Base-by-base conservation (phyloP, 2,113 vertebrate species). In the Charina bottae region DNA sequence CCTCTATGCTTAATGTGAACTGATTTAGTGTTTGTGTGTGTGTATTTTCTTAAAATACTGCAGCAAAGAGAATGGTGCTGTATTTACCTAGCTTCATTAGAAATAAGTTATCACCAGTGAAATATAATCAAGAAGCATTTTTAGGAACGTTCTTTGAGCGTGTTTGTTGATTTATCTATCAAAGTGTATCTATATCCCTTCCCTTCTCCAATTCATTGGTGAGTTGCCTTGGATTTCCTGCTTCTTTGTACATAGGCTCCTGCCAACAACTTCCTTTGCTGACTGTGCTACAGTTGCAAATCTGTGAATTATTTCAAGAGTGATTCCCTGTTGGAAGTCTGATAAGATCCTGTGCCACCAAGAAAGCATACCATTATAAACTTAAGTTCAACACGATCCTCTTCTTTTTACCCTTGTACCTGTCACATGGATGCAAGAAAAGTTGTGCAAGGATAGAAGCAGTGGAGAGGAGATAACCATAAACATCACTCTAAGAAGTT, bases 361-460 rank as follows among this genome's bases (percentile, higher is more conserved):
- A 19, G 78, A 94, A 95, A 90, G 91, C 94, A 84, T 93, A 94
- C 88, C 94, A 88, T 96, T 95, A 92, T 92, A 96, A 92, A 95
- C 94, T 60, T 90, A 85, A 94, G 92, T 78, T 91, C 91, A 95
- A 94, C 83, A 93, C 42, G 91, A 94, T 95, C 84, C 91, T 94
- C 91, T 93, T 94, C 93, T 84, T 95, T 96, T 94, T 93, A 95
- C 90, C 92, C 90, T 94, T 94, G 93, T 93, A 87, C 94, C 95
- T 97, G 92, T 96, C 96, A 94, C 90, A 93, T 53, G 42, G 78
- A 94, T 94, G 89, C 94, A 95, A 89, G 93, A 92, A 96, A 95
- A 87, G 91, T 95, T 93, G 0, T 92, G 85, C 90, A 19, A 88
- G 83, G 93, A 85, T 94, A 88, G 88, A 94, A 91, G 54, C 23